Base-by-base conservation (phyloP, 1,140 invertebrate genomes). In the Diorhabda carinulata region DNA sequence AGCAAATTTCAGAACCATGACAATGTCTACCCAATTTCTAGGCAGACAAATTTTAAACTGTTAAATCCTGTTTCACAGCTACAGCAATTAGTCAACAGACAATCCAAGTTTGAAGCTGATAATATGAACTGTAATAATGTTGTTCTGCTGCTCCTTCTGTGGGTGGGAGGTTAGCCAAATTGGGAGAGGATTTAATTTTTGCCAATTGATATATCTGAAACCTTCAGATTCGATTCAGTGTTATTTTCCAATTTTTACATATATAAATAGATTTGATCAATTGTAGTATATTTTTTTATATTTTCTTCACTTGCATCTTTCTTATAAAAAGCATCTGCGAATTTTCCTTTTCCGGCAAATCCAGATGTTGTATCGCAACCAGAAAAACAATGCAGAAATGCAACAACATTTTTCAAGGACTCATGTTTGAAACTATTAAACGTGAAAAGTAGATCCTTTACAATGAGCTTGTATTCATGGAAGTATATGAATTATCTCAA, bases 331-430 rank as follows among this genome's bases (percentile, higher is more conserved):
- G n/a, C n/a, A n/a, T n/a, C n/a, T n/a, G n/a, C 1, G 25, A 25
- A 25, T 25, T 64, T 52, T 64, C 43, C 43, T 64, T 62, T 62
- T 62, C 61, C 3, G 61, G 25, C 61, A 62, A 42, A 62, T 62
- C 61, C 61, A 62, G 61, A 62, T 62, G 52, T 56, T 56, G 61
- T 62, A 62, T 62, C 43, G 61, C 61, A 43, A 62, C 61, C 61
- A 62, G 61, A 42, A 62, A 43, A 62, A 62, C 43, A 64, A 64
- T 52, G 62, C 62, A 47, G 2, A 64, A 64, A 25, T 25, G 25
- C 25, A 25, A 25, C 25, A 25, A 25, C 1, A 25, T 25, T 25
- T 25, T 25, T 25, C 0, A 25, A 25, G 25, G 25, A 25, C 1
- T 25, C 25, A 25, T 25, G 25, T 25, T 25, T 25, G 25, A 25